phyloP scores from a whole-genome alignment of 2,888 invertebrate species.

The Nephrotoma flavescens region DNA sequence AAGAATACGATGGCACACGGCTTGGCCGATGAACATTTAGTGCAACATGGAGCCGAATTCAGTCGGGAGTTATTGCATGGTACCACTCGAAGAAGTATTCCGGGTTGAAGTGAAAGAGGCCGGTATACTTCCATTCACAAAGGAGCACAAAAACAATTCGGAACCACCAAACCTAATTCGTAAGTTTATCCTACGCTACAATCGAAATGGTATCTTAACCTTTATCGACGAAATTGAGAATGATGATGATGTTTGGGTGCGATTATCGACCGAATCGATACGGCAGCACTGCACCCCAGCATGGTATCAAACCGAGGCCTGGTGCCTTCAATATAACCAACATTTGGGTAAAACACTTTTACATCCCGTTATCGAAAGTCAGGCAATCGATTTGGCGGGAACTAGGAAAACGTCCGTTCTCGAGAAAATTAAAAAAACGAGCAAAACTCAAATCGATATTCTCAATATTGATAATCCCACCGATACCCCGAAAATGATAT shows the following conservation, averaged over 20 bases:
- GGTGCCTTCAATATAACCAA: slow-evolving; percentile 94
- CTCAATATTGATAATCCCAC: slow-evolving; percentile 10
- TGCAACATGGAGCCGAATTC: slow-evolving; percentile 85
- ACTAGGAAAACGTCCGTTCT: slow-evolving; percentile 38
- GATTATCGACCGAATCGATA: slow-evolving; percentile 73
- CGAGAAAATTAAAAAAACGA: slow-evolving; percentile 33
- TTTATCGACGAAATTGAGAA: slow-evolving; percentile 93
- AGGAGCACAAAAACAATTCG: slow-evolving; percentile 42
- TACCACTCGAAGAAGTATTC: slow-evolving; percentile 44
- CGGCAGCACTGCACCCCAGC: slow-evolving; percentile 56
- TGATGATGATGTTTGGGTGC: slow-evolving; percentile 92
- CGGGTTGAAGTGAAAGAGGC: slow-evolving; percentile 78
- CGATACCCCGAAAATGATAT: slow-evolving; percentile 17
- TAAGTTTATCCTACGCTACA: slow-evolving; percentile 85
- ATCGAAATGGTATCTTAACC: slow-evolving; percentile 76
- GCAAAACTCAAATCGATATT: not conserved
- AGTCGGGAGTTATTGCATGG: slow-evolving; percentile 79
- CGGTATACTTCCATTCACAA: slow-evolving; percentile 57
- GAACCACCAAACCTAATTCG: slow-evolving; percentile 56
- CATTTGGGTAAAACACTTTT: too few relatives aligned
- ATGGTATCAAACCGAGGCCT: slow-evolving; percentile 52
- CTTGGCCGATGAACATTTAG: slow-evolving; percentile 32
- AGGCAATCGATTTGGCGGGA: too few relatives aligned
- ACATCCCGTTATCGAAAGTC: too few relatives aligned
- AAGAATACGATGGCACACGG: slow-evolving; percentile 28